Conservation (phyloP, 2,797 vertebrate species). For the Darevskia mixta region DNA sequence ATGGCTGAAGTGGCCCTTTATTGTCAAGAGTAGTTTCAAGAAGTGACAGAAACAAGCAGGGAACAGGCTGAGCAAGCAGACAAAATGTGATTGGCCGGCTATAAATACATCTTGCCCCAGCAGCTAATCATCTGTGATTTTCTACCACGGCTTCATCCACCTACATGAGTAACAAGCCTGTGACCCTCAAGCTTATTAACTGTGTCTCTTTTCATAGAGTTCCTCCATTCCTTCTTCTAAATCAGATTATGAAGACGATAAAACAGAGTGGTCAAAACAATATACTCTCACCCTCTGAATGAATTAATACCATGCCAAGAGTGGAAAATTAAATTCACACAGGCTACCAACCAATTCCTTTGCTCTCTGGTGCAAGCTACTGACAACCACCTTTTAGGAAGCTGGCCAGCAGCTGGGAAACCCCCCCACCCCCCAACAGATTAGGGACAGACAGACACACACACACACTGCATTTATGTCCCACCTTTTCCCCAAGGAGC, state of each 20-base stretch:
- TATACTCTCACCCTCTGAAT: neutral
- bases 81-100: neutral
- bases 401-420: neutral
- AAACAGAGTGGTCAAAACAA: neutral
- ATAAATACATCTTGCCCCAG: neutral
- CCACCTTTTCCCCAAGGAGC: too few species aligned
- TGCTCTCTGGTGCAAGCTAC: neutral
- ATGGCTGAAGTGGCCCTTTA: too few species aligned
- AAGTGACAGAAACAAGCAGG: neutral
- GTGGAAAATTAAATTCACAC: neutral
- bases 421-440: too few species aligned
- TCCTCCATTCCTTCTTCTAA: neutral
- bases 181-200: neutral
- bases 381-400: neutral
- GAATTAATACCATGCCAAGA: neutral
- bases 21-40: neutral
- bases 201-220: constrained; percentile 1
- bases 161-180: neutral
- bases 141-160: neutral
- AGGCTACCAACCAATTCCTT: neutral
- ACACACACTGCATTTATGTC: too few species aligned
- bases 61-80: neutral
- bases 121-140: neutral
- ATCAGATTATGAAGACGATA: constrained; percentile 13
- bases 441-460: too few species aligned